A percentile compares a stretch with the other conserved stretches of the same genome.
Evolutionary conservation across 1,140 invertebrate species (phyloP).

Genomic region (Drosophila erecta): DNA sequence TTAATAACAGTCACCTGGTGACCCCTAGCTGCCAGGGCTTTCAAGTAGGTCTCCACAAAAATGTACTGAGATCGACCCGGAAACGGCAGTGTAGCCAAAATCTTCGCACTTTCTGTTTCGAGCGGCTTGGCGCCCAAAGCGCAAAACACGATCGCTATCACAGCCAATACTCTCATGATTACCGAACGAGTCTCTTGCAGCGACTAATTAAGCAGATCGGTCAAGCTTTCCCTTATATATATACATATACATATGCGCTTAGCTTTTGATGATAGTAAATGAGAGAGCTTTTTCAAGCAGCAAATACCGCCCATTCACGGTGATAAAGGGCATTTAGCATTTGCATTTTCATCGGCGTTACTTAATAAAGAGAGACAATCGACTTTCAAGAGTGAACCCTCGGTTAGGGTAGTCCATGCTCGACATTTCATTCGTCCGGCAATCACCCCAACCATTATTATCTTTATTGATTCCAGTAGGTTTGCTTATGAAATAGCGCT

Average conservation of each 20-base stretch:
- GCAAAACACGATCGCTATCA: constrained; percentile 27
- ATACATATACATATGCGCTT: neutral
- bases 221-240: neutral
- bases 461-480: neutral
- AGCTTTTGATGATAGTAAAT: constrained; percentile 30
- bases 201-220: constrained; percentile 3
- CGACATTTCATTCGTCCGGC: neutral
- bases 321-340: constrained; percentile 8
- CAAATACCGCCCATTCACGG: constrained; percentile 23
- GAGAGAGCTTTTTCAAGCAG: neutral
- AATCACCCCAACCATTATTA: neutral
- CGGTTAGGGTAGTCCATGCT: neutral
- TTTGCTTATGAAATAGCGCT: neutral
- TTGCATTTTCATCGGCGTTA: constrained; percentile 7
- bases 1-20: constrained; percentile 86
- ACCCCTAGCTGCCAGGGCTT: constrained; percentile 85
- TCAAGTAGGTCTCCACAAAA: constrained; percentile 85
- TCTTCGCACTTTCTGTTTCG: constrained; percentile 51
- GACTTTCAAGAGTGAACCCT: neutral
- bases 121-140: constrained; percentile 22
- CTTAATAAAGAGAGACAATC: neutral
- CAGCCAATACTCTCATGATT: constrained; percentile 32
- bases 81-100: constrained; percentile 84
- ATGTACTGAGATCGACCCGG: constrained; percentile 86
- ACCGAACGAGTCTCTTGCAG: constrained; percentile 5